phyloP scores from a whole-genome alignment of 2,797 vertebrate species.

The Coilia nasus region DNA sequence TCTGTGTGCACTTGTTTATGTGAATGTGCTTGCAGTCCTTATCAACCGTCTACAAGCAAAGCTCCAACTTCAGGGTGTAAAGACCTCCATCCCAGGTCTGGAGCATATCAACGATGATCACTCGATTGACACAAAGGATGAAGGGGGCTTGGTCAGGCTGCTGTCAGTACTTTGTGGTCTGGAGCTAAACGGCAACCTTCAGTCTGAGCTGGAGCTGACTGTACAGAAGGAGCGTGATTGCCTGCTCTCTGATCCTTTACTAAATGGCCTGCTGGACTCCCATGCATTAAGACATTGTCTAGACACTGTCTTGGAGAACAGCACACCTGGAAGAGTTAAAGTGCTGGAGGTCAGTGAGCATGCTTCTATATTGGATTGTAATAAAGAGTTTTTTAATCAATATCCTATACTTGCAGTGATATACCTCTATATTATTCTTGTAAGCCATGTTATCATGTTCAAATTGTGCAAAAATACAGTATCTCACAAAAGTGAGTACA shows the following conservation, averaged over 20 bases:
- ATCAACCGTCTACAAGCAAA: constrained; percentile 80
- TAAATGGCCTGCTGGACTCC: constrained; percentile 81
- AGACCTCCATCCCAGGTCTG: constrained; percentile 80
- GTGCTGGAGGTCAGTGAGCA: constrained; percentile 83
- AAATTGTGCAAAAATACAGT: too few species aligned
- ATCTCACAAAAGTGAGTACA: too few species aligned
- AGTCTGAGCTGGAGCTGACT: constrained; percentile 82
- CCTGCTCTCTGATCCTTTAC: constrained; percentile 82
- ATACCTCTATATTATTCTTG: too few species aligned
- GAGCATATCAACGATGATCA: constrained; percentile 52
- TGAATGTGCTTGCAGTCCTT: constrained; percentile 71
- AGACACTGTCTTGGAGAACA: constrained; percentile 85
- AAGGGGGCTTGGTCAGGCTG: constrained; percentile 78
- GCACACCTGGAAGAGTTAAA: constrained; percentile 76
- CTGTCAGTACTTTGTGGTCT: constrained; percentile 82
- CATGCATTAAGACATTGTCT: constrained; percentile 81
- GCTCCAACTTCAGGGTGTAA: constrained; percentile 81
- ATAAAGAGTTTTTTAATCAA: too few species aligned
- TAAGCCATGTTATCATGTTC: too few species aligned
- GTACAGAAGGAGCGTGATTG: constrained; percentile 80
- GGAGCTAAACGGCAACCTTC: constrained; percentile 90
- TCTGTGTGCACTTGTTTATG: neutral
- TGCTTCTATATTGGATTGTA: too few species aligned
- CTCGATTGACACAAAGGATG: constrained; percentile 51
- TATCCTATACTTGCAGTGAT: too few species aligned